These are phyloP conservation scores for Deilephila porcellus DNA, from an alignment of 2,888 invertebrate species.

Conservation along the genomic window DNA sequence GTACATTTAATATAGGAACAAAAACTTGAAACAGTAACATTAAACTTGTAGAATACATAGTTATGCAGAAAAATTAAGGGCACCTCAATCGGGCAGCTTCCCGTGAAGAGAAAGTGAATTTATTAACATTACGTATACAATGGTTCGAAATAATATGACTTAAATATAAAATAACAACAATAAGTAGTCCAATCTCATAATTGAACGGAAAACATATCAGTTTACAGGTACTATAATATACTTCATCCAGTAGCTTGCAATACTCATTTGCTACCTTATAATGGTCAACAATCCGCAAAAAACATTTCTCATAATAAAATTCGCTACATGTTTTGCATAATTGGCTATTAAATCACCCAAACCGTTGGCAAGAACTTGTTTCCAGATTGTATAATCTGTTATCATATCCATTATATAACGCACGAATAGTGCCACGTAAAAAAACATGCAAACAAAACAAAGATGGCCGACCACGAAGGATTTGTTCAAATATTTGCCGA, in stretches of 20 bases:
- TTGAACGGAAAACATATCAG: not conserved
- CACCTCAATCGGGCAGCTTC: no score
- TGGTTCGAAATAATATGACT: no score
- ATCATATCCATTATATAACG: not conserved
- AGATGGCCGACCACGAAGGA: conserved; percentile 13
- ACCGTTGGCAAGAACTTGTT: not conserved
- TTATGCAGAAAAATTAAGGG: no score
- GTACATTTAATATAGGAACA: not conserved
- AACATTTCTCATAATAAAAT: not conserved
- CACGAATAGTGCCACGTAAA: conserved; percentile 2
- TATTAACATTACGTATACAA: no score
- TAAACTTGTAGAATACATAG: no score
- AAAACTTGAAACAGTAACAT: not conserved
- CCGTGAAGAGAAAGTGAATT: no score
- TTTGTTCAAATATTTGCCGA: conserved; percentile 34
- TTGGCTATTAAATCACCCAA: not conserved
- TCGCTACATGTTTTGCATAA: not conserved
- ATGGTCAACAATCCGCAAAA: not conserved
- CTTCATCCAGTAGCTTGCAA: not conserved
- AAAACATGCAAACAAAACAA: conserved; percentile 19
- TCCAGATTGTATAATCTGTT: not conserved
- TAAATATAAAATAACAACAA: no score
- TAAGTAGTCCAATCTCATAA: no score
- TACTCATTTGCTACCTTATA: not conserved
- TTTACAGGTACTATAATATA: not conserved